Base-by-base conservation (phyloP, 1,140 invertebrate genomes). In the Lasioglossum albipes region DNA sequence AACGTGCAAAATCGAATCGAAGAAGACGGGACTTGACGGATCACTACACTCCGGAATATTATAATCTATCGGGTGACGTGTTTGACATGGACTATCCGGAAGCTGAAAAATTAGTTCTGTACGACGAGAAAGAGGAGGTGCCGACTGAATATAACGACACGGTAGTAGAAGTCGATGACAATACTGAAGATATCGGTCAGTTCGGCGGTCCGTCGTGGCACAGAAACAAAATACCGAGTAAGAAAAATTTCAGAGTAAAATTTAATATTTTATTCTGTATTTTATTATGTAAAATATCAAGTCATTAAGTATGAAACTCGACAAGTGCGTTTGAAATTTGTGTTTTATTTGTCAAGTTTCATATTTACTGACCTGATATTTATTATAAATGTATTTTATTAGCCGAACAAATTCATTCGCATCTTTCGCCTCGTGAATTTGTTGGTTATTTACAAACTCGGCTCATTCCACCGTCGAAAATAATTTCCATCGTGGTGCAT, bases 31-130 rank as follows among this genome's bases (percentile, higher is more conserved):
- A 81, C 9, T 64, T 65, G 16, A 5, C 7, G 1, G 36, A 42
- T 9, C 54, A 75, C 20, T 36, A 62, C 1, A 20, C 27, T 27
- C 78, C 65, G 52, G 73, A 71, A 65, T 89, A 83, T 91, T 94
- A 90, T 79, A 94, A 94, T 91, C 83, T 94, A 27, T 94, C 93
- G 7, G 94, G 94, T 9, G 94, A 94, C 69, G 92, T 91, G 0
- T 84, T 94, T 18, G 88, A 91, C 57, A 74, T 89, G 13, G 89
- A 88, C 41, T 77, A 75, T 49, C 86, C 84, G 5, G 66, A 82
- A 27, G 75, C 67, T 10, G 87, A 87, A 65, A 78, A 66, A 27
- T 57, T 85, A 57, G 81, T 88, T 41, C 67, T 84, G 13, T 75
- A 82, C 18, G 81, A 87, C 31, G 80, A 87, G 13, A 71, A 20